phyloP scores from a whole-genome alignment of 1,140 invertebrate genomes.

The Zaprionus lachaisei region DNA sequence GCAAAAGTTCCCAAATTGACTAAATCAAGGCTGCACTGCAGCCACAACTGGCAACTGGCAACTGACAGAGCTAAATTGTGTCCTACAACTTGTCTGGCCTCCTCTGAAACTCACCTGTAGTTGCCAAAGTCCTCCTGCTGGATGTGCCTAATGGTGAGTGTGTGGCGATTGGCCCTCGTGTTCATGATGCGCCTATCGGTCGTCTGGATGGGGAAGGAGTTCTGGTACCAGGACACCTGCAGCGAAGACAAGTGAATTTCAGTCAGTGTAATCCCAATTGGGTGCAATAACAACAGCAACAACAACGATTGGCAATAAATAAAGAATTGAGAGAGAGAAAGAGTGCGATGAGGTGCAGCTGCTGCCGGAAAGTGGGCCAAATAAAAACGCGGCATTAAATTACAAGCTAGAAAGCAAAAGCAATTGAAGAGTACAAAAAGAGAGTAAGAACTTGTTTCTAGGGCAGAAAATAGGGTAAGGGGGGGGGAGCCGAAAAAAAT shows the following conservation, averaged over 20 bases:
- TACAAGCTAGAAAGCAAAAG: slow-evolving; percentile 51
- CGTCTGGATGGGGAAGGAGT: slow-evolving; percentile 88
- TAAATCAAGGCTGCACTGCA: slow-evolving; percentile 67
- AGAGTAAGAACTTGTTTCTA: background rate
- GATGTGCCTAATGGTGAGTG: slow-evolving; percentile 87
- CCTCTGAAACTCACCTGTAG: slow-evolving; percentile 86
- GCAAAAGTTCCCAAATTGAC: slow-evolving; percentile 73
- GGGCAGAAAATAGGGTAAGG: slow-evolving; percentile 1
- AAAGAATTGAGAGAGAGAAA: background rate
- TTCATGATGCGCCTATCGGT: slow-evolving; percentile 87
- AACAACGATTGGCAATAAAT: slow-evolving; percentile 5
- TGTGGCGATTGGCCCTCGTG: slow-evolving; percentile 87
- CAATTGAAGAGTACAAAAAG: slow-evolving; percentile 42
- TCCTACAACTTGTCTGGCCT: slow-evolving; percentile 41
- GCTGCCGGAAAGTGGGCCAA: slow-evolving; percentile 48
- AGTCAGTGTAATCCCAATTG: slow-evolving; percentile 2
- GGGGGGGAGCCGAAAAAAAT: slow-evolving; percentile 42
- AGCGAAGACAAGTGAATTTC: background rate
- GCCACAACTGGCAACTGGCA: background rate
- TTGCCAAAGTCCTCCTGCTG: slow-evolving; percentile 89
- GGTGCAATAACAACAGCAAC: background rate
- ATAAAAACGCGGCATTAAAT: slow-evolving; percentile 55
- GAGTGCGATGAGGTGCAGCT: slow-evolving; percentile 3
- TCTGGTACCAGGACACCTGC: slow-evolving; percentile 88
- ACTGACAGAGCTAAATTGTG: slow-evolving; percentile 41